Base-by-base conservation (phyloP, 1,140 invertebrate species). In the Chionoecetes opilio region DNA sequence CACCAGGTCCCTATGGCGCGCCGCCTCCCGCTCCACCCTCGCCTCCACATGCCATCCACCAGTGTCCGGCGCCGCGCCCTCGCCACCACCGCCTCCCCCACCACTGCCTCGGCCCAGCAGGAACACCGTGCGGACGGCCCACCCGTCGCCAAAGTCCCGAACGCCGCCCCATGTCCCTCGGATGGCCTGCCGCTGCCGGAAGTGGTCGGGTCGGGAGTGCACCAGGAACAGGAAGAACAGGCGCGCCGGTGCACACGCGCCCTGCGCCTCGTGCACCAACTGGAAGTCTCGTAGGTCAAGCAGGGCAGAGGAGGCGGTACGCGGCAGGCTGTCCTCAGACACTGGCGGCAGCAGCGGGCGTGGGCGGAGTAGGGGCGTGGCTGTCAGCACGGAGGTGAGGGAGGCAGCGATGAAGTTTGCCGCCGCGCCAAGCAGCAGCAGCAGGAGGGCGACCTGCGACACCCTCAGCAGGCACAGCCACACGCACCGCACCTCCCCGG, bases 141-240 rank as follows among this genome's bases (percentile, higher is more conserved):
- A 95, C n/a, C 95, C 96, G n/a, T 95, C 89, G 96, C 95, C 90
- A 93, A 96, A 85, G 41, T 93, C 41, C 75, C 82, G 31, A 21
- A 95, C 31, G 84, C 95, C 93, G 35, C 96, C 96, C 97, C 97
- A 97, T 0, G 97, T 97, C 35, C 95, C 92, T 0, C 97, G 96
- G 34, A 97, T 97, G 46, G 96, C 96, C 85, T 97, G 96, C 5
- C 97, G 96, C 89, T 97, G 96, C 14, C 95, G 90, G 96, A 97
- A 97, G 95, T 97, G 96, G 41, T 96, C 96, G 9, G 97, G 97
- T 11, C 97, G 96, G 34, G 97, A 97, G 96, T 97, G 97, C 29
- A 97, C 96, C 75, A 97, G 96, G 32, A 96, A 96, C 29, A 97
- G 37, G 41, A 96, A 93, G 90, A 94, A 96, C n/a, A 96, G 93